phyloP scores from a whole-genome alignment of 2,113 vertebrate genomes.

The Arvicanthis niloticus region DNA sequence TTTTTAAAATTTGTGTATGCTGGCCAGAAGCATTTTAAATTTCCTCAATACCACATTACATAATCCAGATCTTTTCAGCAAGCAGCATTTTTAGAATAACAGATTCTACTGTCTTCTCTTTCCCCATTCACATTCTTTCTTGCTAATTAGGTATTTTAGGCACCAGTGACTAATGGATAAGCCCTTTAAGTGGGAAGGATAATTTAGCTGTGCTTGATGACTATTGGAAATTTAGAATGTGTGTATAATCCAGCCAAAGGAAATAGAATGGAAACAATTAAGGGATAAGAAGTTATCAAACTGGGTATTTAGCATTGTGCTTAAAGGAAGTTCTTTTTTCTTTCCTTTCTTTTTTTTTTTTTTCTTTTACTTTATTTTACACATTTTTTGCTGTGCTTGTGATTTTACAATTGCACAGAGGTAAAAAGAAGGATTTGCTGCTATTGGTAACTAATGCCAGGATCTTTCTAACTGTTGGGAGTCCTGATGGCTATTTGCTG shows the following conservation, averaged over 20 bases:
- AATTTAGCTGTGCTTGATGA: not conserved
- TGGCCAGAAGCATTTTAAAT: not conserved
- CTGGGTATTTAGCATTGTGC: not conserved
- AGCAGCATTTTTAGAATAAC: not conserved
- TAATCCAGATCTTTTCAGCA: not conserved
- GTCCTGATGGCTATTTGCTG: not conserved
- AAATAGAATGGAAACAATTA: not conserved
- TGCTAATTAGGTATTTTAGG: not conserved
- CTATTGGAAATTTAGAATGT: conserved; percentile 26
- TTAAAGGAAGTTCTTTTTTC: not conserved
- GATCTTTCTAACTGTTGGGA: not conserved
- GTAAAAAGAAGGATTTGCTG: not conserved
- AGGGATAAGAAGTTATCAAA: not conserved
- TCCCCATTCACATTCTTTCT: not conserved
- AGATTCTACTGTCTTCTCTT: not conserved
- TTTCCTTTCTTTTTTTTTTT: no score
- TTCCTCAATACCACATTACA: not conserved
- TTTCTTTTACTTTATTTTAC: not conserved
- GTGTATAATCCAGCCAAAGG: not conserved
- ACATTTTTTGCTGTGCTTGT: not conserved
- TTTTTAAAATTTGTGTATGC: conserved; percentile 19
- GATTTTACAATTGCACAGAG: not conserved
- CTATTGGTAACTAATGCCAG: not conserved
- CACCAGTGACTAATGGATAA: not conserved
- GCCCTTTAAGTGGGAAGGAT: conserved; percentile 22